phyloP scores from a whole-genome alignment of 1,140 invertebrate species.

The Halictus rubicundus region DNA sequence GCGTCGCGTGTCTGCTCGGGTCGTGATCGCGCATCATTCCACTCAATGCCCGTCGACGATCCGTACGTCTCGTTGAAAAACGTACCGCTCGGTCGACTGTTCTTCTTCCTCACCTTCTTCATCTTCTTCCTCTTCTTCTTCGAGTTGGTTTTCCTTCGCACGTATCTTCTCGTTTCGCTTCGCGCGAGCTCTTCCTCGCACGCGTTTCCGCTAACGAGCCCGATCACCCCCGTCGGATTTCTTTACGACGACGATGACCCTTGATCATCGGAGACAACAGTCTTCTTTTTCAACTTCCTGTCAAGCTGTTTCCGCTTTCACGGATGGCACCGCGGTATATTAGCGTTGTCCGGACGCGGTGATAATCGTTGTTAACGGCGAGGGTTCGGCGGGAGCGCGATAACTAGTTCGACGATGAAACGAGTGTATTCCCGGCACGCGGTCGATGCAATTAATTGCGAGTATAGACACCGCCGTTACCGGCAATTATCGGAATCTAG shows the following conservation, averaged over 20 bases:
- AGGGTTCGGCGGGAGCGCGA: background rate
- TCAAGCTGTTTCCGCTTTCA: too few species aligned
- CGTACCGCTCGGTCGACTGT: slow-evolving; percentile 1
- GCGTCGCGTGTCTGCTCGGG: slow-evolving; percentile 49
- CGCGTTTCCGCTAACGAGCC: slow-evolving; percentile 54
- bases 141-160: background rate
- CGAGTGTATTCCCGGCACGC: slow-evolving; percentile 14
- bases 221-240: slow-evolving; percentile 61
- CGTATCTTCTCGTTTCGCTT: background rate
- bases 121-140: slow-evolving; percentile 14
- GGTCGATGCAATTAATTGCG: slow-evolving; percentile 22
- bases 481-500: slow-evolving; percentile 24
- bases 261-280: too few species aligned
- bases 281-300: too few species aligned
- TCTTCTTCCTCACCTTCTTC: background rate
- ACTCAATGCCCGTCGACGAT: slow-evolving; percentile 60
- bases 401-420: slow-evolving; percentile 18
- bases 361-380: slow-evolving; percentile 11
- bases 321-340: too few species aligned
- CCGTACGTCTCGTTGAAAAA: slow-evolving; percentile 63
- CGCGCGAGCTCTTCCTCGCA: background rate
- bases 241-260: slow-evolving; percentile 31
- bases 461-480: slow-evolving; percentile 3
- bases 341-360: background rate
- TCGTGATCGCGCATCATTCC: slow-evolving; percentile 59